phyloP scores from a whole-genome alignment of 2,797 vertebrate species.

The Oreonectes daqikongensis region DNA sequence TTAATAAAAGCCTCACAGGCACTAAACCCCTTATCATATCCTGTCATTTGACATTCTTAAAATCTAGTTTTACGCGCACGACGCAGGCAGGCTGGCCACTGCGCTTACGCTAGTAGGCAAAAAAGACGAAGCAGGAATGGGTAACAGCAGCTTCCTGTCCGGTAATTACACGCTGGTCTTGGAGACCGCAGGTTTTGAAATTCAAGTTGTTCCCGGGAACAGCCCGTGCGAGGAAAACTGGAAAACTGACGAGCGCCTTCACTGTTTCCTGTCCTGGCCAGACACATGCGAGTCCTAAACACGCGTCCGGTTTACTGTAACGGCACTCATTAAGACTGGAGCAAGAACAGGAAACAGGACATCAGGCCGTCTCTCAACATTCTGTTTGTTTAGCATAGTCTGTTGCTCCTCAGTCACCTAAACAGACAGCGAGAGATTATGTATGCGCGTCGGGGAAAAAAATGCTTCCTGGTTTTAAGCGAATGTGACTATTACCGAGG shows the following conservation, averaged over 20 bases:
- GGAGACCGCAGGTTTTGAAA: constrained; percentile 46
- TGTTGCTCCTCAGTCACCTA: constrained; percentile 20
- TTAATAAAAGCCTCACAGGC: constrained; percentile 41
- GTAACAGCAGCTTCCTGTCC: constrained; percentile 46
- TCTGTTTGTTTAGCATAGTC: constrained; percentile 44
- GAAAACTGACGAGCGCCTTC: constrained; percentile 35
- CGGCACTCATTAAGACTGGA: constrained; percentile 63
- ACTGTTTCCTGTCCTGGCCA: constrained; percentile 50
- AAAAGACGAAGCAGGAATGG: constrained; percentile 11
- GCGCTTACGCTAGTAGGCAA: constrained; percentile 36
- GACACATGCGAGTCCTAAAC: constrained; percentile 38
- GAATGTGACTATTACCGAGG: constrained; percentile 76
- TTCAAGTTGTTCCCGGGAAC: constrained; percentile 47
- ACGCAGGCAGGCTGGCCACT: constrained; percentile 19
- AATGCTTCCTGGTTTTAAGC: constrained; percentile 73
- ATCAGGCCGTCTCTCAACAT: constrained; percentile 57
- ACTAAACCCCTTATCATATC: constrained; percentile 45
- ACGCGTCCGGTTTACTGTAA: constrained; percentile 65
- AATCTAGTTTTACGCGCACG: constrained; percentile 47
- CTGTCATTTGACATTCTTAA: constrained; percentile 55
- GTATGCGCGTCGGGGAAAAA: constrained; percentile 25
- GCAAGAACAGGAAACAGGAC: constrained; percentile 64
- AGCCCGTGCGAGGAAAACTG: constrained; percentile 18
- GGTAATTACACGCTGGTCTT: constrained; percentile 49
- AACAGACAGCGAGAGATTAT: constrained; percentile 24